Percentiles rank a stretch among this genome's conserved stretches.
Evolutionary conservation across 92 coral and sea anemone species (phyloP).

Genomic region (Porites evermanni): DNA sequence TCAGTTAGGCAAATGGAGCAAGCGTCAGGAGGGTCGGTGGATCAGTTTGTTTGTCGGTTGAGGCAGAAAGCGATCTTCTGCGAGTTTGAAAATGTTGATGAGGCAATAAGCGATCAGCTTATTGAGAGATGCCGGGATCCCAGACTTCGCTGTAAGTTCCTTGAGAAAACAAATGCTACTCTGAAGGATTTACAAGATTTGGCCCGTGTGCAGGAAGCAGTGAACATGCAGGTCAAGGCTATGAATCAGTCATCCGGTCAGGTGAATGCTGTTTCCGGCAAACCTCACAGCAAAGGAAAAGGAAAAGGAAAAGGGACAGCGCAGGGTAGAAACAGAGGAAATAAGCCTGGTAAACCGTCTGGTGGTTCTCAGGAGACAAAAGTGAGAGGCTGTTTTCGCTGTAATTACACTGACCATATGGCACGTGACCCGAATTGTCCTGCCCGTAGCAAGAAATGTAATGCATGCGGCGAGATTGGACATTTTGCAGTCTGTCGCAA

Average conservation of each 20-base stretch:
- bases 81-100: conserved; percentile 61
- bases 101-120: conserved; percentile 71
- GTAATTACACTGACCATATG: too few species aligned
- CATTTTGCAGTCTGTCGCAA: too few species aligned
- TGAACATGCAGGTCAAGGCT: conserved; percentile 43
- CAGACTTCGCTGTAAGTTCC: conserved; percentile 57
- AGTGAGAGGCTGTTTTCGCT: too few species aligned
- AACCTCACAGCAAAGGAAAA: conserved; percentile 7
- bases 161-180: conserved; percentile 60
- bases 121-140: conserved; percentile 64
- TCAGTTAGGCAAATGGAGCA: conserved; percentile 46
- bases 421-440: too few species aligned
- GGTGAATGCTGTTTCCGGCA: conserved; percentile 29
- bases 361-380: conserved; percentile 36
- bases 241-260: conserved; percentile 18
- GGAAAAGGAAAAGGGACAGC: conserved; percentile 6
- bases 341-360: conserved; percentile 23
- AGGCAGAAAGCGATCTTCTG: conserved; percentile 63
- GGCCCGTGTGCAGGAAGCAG: conserved; percentile 64
- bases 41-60: conserved; percentile 60
- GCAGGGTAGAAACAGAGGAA: conserved; percentile 4
- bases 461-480: too few species aligned
- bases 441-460: too few species aligned
- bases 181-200: conserved; percentile 18
- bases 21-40: too few species aligned